Evolutionary conservation across 2,888 invertebrate species (phyloP).

Genomic region (Eristalis tenax): DNA sequence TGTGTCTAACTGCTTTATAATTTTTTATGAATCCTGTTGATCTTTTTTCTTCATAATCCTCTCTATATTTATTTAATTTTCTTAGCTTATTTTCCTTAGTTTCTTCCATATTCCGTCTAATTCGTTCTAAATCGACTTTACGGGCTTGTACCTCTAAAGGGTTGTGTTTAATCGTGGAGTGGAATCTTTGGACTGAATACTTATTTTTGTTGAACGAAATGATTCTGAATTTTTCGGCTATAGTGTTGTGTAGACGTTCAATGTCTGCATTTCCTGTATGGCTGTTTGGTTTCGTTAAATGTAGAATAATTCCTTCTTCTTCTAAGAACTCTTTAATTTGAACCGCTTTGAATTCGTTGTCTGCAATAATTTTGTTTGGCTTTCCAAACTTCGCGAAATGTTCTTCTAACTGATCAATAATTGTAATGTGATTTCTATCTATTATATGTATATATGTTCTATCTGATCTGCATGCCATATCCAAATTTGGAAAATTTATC

Average conservation of each 20-base stretch:
- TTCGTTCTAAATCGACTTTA: too few species aligned
- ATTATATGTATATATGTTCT: too few species aligned
- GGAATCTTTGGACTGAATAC: background rate
- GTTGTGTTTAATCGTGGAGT: too few species aligned
- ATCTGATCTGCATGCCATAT: background rate
- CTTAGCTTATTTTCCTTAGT: background rate
- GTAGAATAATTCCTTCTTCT: too few species aligned
- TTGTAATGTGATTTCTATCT: slow-evolving; percentile 15
- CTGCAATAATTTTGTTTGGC: background rate
- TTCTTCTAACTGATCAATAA: background rate
- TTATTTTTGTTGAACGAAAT: background rate
- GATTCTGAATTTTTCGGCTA: too few species aligned
- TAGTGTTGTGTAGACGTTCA: background rate
- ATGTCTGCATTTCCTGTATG: background rate
- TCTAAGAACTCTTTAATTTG: background rate
- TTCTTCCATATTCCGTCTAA: background rate
- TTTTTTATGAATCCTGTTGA: slow-evolving; percentile 5
- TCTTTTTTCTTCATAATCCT: slow-evolving; percentile 4
- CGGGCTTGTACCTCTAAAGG: too few species aligned
- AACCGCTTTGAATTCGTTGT: background rate
- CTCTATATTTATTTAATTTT: slow-evolving; percentile 3
- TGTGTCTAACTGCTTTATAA: slow-evolving; percentile 4
- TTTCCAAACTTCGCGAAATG: background rate
- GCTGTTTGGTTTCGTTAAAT: slow-evolving; percentile 4
- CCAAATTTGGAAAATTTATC: slow-evolving; percentile 28